Evolutionary conservation across 2,888 invertebrate genomes (phyloP).

Genomic region (Melanargia galathea): DNA sequence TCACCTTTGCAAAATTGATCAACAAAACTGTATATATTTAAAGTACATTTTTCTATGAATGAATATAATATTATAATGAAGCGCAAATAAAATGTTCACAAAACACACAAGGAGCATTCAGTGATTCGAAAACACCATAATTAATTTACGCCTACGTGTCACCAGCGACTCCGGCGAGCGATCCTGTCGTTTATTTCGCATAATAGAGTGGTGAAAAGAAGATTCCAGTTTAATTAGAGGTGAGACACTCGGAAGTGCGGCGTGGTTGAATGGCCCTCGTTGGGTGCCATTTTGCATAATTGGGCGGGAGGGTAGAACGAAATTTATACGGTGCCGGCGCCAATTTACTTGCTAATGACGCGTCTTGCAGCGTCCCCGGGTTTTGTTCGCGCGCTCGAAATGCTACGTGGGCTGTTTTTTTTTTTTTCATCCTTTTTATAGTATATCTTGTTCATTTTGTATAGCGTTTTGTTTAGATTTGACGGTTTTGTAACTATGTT

Average conservation of each 20-base stretch:
- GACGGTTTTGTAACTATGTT: conserved; percentile 9
- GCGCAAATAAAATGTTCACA: conserved; percentile 33
- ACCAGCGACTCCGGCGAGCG: conserved; percentile 45
- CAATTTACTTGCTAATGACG: conserved; percentile 82
- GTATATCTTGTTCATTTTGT: conserved; percentile 38
- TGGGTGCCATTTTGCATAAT: conserved; percentile 82
- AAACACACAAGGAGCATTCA: conserved; percentile 40
- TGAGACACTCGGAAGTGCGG: conserved; percentile 76
- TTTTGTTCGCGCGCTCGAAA: conserved; percentile 50
- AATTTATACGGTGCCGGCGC: conserved; percentile 79
- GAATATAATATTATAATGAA: conserved; percentile 6
- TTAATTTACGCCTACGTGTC: conserved; percentile 56
- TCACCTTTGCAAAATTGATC: not conserved
- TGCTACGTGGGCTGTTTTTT: conserved; percentile 11
- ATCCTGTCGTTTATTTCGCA: conserved; percentile 73
- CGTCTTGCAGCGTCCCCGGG: conserved; percentile 65
- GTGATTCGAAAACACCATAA: conserved; percentile 49
- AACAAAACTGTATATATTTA: not conserved
- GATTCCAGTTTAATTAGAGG: conserved; percentile 79
- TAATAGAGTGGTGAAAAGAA: conserved; percentile 80
- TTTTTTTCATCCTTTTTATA: conserved; percentile 26
- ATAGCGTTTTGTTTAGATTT: conserved; percentile 33
- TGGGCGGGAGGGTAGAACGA: conserved; percentile 78
- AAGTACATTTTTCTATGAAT: not conserved
- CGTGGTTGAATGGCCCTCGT: conserved; percentile 76